These are phyloP conservation scores for Drosophila pseudoananassae DNA, from an alignment of 1,140 invertebrate species.

Conservation along the genomic window DNA sequence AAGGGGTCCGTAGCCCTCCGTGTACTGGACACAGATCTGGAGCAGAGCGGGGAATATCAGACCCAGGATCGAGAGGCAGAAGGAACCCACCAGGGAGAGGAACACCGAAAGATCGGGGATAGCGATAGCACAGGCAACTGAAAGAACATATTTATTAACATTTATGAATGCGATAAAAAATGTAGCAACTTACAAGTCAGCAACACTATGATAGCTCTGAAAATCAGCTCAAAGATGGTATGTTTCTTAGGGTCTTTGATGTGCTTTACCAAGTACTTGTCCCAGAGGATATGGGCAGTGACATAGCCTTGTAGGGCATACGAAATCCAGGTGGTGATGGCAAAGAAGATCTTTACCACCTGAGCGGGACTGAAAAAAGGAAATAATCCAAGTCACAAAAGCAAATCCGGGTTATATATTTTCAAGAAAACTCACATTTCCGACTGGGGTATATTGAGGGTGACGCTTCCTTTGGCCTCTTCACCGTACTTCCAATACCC, in stretches of 20 bases:
- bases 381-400: not conserved
- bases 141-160: constrained; percentile 20
- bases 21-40: constrained; percentile 75
- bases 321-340: constrained; percentile 94
- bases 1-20: constrained; percentile 79
- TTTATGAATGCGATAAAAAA: not conserved
- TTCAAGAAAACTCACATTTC: constrained; percentile 79
- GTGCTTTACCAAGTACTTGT: constrained; percentile 87
- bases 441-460: constrained; percentile 88
- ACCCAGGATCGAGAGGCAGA: constrained; percentile 94
- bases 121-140: constrained; percentile 91
- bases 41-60: constrained; percentile 96
- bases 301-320: constrained; percentile 98
- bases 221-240: constrained; percentile 86
- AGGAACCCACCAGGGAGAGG: constrained; percentile 95
- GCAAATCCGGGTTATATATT: not conserved
- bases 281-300: constrained; percentile 95
- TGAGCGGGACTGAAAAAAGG: constrained; percentile 89
- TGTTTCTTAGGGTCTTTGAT: constrained; percentile 85
- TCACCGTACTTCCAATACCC: constrained; percentile 92
- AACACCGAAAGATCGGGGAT: constrained; percentile 95
- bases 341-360: constrained; percentile 92
- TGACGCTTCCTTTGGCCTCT: constrained; percentile 88
- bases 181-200: constrained; percentile 88
- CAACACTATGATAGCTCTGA: constrained; percentile 87